These are phyloP conservation scores for Geophilus truncorum DNA, from an alignment of 2,888 invertebrate species.

Conservation along the genomic window DNA sequence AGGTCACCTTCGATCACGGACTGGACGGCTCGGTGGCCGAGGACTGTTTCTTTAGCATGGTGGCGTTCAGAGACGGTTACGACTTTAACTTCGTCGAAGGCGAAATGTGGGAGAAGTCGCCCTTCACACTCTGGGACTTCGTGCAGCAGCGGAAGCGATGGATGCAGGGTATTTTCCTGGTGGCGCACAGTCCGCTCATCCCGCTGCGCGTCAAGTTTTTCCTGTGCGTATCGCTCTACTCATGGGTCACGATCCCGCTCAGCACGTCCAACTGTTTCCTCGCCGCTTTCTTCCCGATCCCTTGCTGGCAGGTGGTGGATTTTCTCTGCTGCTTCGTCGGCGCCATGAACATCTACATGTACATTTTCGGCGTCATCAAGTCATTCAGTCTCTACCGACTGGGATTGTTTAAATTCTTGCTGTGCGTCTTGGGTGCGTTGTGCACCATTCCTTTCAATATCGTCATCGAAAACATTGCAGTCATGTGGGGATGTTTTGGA, in stretches of 20 bases:
- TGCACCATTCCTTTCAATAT: slow-evolving; percentile 90
- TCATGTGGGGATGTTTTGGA: slow-evolving; percentile 88
- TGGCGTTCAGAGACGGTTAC: slow-evolving; percentile 83
- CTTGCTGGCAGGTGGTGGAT: slow-evolving; percentile 66
- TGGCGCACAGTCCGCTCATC: slow-evolving; percentile 58
- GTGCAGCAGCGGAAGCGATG: slow-evolving; percentile 93
- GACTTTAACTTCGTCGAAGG: slow-evolving; percentile 94
- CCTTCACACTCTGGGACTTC: slow-evolving; percentile 90
- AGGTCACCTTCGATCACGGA: slow-evolving; percentile 91
- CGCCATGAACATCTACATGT: slow-evolving; percentile 95
- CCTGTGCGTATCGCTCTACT: slow-evolving; percentile 82
- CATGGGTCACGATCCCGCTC: slow-evolving; percentile 91
- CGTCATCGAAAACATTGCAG: slow-evolving; percentile 89
- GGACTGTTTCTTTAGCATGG: slow-evolving; percentile 96
- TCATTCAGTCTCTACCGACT: slow-evolving; percentile 86
- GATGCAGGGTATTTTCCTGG: slow-evolving; percentile 59
- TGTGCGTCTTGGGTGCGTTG: slow-evolving; percentile 78
- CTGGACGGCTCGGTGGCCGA: slow-evolving; percentile 96
- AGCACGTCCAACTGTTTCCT: slow-evolving; percentile 83
- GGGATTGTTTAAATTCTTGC: slow-evolving; percentile 68
- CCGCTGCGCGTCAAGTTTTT: slow-evolving; percentile 72
- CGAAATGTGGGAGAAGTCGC: slow-evolving; percentile 98
- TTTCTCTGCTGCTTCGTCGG: slow-evolving; percentile 84
- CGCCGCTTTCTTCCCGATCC: slow-evolving; percentile 76
- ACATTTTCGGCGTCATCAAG: slow-evolving; percentile 94